These are phyloP conservation scores for Urocyon cinereoargenteus DNA, from an alignment of 2,797 vertebrate genomes.

Conservation along the genomic window DNA sequence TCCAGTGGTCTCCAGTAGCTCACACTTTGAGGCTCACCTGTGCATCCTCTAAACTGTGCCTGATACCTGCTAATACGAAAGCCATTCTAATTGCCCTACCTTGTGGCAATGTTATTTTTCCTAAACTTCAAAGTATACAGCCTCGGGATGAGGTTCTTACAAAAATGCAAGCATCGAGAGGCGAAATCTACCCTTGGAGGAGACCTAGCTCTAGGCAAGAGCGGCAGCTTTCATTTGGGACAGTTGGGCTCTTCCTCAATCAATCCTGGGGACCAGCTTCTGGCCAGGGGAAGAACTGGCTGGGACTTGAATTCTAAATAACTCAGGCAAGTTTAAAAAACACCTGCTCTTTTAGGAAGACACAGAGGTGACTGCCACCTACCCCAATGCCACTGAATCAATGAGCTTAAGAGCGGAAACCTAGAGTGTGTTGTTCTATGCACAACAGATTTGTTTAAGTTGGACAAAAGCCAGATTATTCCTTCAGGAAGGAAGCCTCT, in stretches of 20 bases:
- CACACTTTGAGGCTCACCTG: rapidly evolving
- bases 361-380: not conserved
- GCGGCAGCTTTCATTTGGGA: too few relatives aligned
- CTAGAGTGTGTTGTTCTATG: not conserved
- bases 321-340: not conserved
- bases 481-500: not conserved
- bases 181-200: not conserved
- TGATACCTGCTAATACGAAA: not conserved
- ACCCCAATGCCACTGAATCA: not conserved
- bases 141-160: not conserved
- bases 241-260: too few relatives aligned
- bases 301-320: not conserved
- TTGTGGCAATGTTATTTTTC: not conserved
- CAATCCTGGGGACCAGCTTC: not conserved
- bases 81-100: not conserved
- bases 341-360: not conserved
- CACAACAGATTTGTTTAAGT: not conserved
- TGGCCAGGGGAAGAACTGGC: not conserved
- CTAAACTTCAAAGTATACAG: not conserved
- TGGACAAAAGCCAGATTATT: not conserved
- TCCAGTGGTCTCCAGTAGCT: not conserved
- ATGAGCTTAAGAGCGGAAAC: not conserved
- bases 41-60: not conserved
- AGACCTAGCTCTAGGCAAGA: not conserved
- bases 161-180: not conserved